A percentile compares a stretch with the other conserved stretches of the same genome.
Evolutionary conservation across 2,888 invertebrate genomes (phyloP).

Genomic region (Drosophila birchii): DNA sequence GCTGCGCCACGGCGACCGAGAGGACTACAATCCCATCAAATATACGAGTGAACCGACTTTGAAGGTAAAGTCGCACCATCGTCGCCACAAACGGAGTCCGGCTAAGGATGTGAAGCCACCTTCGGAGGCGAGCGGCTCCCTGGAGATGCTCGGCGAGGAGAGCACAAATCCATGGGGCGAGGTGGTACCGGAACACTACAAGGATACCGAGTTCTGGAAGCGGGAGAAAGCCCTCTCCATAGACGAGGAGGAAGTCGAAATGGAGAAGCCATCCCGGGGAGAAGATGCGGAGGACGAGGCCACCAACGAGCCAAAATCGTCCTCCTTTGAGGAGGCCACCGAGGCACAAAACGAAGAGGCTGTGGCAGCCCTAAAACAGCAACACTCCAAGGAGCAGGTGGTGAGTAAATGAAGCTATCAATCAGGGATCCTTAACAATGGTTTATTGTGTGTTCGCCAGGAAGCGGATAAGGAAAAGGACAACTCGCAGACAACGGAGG

Average conservation of each 20-base stretch:
- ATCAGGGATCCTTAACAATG: neutral
- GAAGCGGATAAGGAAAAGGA: conserved; percentile 43
- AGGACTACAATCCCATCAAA: conserved; percentile 81
- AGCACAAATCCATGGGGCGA: conserved; percentile 84
- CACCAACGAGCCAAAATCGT: conserved; percentile 77
- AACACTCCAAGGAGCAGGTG: conserved; percentile 72
- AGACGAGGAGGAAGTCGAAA: conserved; percentile 80
- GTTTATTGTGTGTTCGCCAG: conserved; percentile 17
- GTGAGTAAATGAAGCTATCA: conserved; percentile 61
- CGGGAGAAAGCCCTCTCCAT: conserved; percentile 83
- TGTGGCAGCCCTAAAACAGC: conserved; percentile 70
- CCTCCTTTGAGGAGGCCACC: conserved; percentile 84
- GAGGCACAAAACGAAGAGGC: conserved; percentile 81
- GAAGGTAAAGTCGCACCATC: conserved; percentile 78
- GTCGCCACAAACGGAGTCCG: conserved; percentile 83
- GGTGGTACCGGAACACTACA: conserved; percentile 82
- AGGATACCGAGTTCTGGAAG: conserved; percentile 83
- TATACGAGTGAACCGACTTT: conserved; percentile 82
- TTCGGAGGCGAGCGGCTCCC: conserved; percentile 53
- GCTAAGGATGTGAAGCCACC: conserved; percentile 73
- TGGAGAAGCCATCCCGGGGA: conserved; percentile 62
- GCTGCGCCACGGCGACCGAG: conserved; percentile 83
- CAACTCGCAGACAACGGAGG: conserved; percentile 43
- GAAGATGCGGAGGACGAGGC: conserved; percentile 60
- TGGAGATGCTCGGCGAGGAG: conserved; percentile 82